A percentile compares a stretch with the other conserved stretches of the same genome.
These are phyloP conservation scores for Cherax quadricarinatus DNA, from an alignment of 1,140 invertebrate genomes.

Conservation along the genomic window DNA sequence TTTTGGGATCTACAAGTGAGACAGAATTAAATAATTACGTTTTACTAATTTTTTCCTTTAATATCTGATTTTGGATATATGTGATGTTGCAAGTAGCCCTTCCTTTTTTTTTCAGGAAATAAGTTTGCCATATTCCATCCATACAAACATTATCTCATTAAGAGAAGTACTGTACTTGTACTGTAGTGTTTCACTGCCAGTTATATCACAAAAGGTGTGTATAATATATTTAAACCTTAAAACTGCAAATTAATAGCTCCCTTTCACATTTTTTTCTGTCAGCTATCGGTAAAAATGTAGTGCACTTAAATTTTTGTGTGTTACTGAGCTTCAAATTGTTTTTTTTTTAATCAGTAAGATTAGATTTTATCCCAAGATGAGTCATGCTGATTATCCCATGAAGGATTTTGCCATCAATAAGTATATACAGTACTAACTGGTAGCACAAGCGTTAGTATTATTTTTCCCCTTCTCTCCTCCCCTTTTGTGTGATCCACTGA, in stretches of 20 bases:
- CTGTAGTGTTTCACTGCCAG: background rate
- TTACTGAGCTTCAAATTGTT: background rate
- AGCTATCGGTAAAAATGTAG: background rate
- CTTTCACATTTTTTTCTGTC: background rate
- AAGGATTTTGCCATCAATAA: background rate
- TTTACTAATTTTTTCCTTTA: background rate
- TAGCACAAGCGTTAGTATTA: slow-evolving; percentile 7
- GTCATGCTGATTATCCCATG: background rate
- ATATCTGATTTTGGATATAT: background rate
- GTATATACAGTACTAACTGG: background rate
- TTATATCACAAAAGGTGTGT: background rate
- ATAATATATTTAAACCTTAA: background rate
- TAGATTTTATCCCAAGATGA: slow-evolving; percentile 11
- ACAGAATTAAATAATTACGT: background rate
- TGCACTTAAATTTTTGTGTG: background rate
- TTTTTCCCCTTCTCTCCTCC: slow-evolving; percentile 1
- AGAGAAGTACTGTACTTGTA: background rate
- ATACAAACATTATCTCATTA: background rate
- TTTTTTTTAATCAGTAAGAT: background rate
- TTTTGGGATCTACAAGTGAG: slow-evolving; percentile 8
- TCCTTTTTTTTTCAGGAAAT: slow-evolving; percentile 3
- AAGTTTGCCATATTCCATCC: background rate
- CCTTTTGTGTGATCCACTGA: slow-evolving; percentile 44
- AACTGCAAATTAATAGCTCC: background rate
- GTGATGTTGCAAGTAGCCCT: background rate